phyloP scores from a whole-genome alignment of 2,888 invertebrate genomes.

The Autographa pulchrina region DNA sequence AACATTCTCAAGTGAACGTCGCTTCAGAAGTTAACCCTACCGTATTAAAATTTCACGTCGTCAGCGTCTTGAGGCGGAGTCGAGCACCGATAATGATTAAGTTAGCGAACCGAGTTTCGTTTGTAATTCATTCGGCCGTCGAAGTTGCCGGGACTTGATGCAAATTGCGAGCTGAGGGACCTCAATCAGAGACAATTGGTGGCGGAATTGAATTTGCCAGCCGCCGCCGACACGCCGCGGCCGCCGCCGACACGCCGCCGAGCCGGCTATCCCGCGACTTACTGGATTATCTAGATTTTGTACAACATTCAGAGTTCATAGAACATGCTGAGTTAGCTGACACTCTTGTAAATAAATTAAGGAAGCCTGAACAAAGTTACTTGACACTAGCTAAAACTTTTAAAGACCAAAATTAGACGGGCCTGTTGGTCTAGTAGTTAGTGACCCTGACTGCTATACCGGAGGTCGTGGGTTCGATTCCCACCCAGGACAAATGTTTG shows the following conservation, averaged over 20 bases:
- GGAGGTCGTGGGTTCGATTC: too few relatives aligned
- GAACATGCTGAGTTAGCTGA: neutral
- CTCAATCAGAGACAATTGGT: constrained; percentile 51
- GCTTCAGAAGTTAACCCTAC: constrained; percentile 3
- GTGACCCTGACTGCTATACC: too few relatives aligned
- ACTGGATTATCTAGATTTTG: constrained; percentile 20
- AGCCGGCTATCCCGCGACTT: neutral
- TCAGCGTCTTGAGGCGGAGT: constrained; percentile 15
- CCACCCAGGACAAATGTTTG: too few relatives aligned
- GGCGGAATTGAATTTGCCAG: constrained; percentile 47
- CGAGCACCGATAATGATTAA: constrained; percentile 49
- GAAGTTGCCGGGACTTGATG: constrained; percentile 37
- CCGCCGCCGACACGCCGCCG: neutral
- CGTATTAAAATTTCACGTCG: constrained; percentile 36
- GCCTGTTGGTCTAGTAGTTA: too few relatives aligned
- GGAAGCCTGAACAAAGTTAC: neutral
- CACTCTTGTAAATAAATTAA: neutral
- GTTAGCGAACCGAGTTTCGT: constrained; percentile 46
- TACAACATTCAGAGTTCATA: neutral
- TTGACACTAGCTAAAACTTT: neutral
- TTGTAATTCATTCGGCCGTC: constrained; percentile 46
- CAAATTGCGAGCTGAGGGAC: constrained; percentile 42
- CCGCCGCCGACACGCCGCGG: constrained; percentile 5
- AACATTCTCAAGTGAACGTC: neutral
- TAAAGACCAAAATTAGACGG: too few relatives aligned